Evolutionary conservation across 2,797 vertebrate species (phyloP).

Genomic region (Ctenochaetus hawaiiensis): DNA sequence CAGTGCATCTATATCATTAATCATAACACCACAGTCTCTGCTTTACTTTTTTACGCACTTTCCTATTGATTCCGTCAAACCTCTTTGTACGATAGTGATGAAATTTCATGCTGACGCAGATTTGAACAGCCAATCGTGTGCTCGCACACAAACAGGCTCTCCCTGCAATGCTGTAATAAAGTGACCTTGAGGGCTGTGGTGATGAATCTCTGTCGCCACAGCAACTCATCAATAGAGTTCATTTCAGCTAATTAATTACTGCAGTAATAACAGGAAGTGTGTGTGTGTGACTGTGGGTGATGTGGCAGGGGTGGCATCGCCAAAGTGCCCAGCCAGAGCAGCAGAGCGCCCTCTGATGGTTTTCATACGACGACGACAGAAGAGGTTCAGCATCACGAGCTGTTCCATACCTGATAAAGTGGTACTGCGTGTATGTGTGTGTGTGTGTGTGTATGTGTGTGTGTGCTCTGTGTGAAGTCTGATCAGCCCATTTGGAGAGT

Average conservation of each 20-base stretch:
- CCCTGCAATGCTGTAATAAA: conserved; percentile 3
- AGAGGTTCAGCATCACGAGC: conserved; percentile 22
- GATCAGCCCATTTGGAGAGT: conserved; percentile 28
- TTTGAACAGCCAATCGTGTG: neutral
- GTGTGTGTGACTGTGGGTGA: conserved; percentile 26
- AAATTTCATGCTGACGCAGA: conserved; percentile 21
- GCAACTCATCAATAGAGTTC: conserved; percentile 38
- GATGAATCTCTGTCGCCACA: conserved; percentile 41
- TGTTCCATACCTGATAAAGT: conserved; percentile 43
- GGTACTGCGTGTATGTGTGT: neutral
- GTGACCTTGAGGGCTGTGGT: conserved; percentile 54
- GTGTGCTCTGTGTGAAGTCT: conserved; percentile 31
- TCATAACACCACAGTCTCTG: conserved; percentile 19
- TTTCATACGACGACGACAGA: conserved; percentile 10
- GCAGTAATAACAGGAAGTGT: conserved; percentile 4
- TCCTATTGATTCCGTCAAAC: conserved; percentile 44
- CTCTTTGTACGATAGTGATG: conserved; percentile 33
- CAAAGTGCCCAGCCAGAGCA: neutral
- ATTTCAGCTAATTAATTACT: conserved; percentile 50
- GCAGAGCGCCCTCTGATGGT: conserved; percentile 41
- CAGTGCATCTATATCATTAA: conserved; percentile 34
- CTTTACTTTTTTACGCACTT: conserved; percentile 5
- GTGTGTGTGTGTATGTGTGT: too few relatives aligned
- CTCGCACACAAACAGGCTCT: conserved; percentile 8
- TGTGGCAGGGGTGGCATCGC: neutral